Conservation (phyloP, 2,797 vertebrate species). For the Pelodytes ibericus region DNA sequence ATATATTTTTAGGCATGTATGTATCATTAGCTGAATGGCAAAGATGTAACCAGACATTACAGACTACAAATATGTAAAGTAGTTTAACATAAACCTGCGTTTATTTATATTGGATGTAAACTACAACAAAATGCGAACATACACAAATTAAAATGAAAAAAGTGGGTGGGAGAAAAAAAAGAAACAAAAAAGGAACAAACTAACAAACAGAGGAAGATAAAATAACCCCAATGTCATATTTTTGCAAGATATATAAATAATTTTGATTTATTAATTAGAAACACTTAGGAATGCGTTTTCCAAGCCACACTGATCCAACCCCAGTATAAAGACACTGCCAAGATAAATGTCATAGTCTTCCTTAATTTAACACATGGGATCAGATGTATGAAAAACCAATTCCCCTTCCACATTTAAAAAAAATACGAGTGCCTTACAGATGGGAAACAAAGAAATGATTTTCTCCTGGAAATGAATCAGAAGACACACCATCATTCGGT, state of each 20-base stretch:
- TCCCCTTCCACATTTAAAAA: slow-evolving; percentile 62
- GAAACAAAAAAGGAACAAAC: slow-evolving; percentile 40
- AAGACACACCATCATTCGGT: slow-evolving; percentile 69
- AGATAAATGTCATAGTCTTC: slow-evolving; percentile 59
- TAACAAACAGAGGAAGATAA: slow-evolving; percentile 40
- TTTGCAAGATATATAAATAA: slow-evolving; percentile 45
- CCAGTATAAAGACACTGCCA: slow-evolving; percentile 51
- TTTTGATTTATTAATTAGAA: slow-evolving; percentile 63
- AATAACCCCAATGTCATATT: slow-evolving; percentile 40
- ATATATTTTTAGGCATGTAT: too few species aligned
- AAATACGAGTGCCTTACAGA: slow-evolving; percentile 60
- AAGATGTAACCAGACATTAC: too few species aligned
- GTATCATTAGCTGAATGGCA: too few species aligned
- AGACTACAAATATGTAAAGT: too few species aligned
- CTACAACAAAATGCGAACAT: slow-evolving; percentile 7
- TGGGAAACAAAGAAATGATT: slow-evolving; percentile 71
- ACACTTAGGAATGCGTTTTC: slow-evolving; percentile 59
- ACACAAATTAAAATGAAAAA: slow-evolving; percentile 24
- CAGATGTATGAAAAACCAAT: slow-evolving; percentile 63
- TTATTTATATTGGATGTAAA: slow-evolving; percentile 13
- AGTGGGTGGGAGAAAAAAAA: neutral
- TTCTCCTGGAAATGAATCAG: slow-evolving; percentile 70
- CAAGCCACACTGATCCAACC: slow-evolving; percentile 39
- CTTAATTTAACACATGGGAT: slow-evolving; percentile 61
- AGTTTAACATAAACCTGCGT: slow-evolving; percentile 7